Percentiles rank a stretch among this genome's conserved stretches.
These are phyloP conservation scores for Phylloscopus whistleri DNA, from an alignment of 2,113 vertebrate species.

Conservation along the genomic window DNA sequence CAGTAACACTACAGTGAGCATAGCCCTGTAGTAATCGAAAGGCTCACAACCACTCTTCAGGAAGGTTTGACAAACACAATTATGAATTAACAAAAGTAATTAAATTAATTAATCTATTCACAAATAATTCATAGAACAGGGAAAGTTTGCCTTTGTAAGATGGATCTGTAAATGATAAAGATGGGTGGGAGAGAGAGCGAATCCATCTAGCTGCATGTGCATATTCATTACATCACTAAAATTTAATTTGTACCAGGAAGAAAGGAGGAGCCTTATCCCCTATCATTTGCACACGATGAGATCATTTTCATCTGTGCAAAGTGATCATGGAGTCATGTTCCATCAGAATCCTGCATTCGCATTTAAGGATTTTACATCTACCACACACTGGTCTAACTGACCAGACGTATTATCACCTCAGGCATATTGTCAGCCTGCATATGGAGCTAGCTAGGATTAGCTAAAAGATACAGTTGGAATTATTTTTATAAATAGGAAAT, in stretches of 20 bases:
- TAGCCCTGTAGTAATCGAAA: neutral
- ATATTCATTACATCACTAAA: neutral
- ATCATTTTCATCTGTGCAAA: neutral
- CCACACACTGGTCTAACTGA: constrained; percentile 29
- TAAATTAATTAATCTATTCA: neutral
- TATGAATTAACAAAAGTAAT: neutral
- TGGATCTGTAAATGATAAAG: neutral
- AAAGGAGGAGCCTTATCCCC: neutral
- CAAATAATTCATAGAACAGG: neutral
- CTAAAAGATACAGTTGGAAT: constrained; percentile 20
- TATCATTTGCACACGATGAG: neutral
- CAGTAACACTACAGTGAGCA: neutral
- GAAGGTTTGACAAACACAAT: neutral
- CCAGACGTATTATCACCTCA: constrained; percentile 38
- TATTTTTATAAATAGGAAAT: constrained; percentile 49
- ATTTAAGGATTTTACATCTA: constrained; percentile 25
- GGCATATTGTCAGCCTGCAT: constrained; percentile 23
- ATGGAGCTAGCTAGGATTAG: constrained; percentile 25
- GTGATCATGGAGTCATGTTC: neutral
- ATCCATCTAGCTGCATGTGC: neutral
- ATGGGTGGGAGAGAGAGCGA: neutral
- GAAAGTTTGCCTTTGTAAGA: neutral
- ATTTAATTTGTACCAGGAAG: constrained; percentile 5
- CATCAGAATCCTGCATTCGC: constrained; percentile 6
- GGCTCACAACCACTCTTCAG: neutral